Evolutionary conservation across 2,888 invertebrate species (phyloP).

Genomic region (Torymus auratus): DNA sequence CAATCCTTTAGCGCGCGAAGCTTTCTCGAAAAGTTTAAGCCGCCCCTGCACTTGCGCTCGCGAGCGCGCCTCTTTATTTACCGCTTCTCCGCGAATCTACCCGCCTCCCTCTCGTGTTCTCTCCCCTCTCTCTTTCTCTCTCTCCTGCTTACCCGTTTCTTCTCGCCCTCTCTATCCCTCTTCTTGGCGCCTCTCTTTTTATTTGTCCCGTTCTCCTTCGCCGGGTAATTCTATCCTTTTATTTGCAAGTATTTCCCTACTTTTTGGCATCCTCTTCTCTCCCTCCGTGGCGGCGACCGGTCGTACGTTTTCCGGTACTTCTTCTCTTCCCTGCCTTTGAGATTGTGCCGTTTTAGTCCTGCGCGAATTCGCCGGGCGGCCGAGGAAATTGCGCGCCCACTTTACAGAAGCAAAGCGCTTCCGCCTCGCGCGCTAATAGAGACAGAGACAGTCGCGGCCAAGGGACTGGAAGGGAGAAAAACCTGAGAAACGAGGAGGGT

Average conservation of each 20-base stretch:
- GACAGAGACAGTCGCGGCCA: conserved; percentile 1
- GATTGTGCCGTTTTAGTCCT: conserved; percentile 4
- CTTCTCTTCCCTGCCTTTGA: not conserved
- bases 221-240: not conserved
- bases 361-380: conserved; percentile 20
- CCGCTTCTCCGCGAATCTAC: conserved; percentile 28
- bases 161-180: not conserved
- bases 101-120: not conserved
- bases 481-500: no score
- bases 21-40: conserved; percentile 57
- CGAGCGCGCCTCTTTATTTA: conserved; percentile 45
- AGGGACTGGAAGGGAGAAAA: no score
- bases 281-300: not conserved
- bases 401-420: conserved; percentile 38
- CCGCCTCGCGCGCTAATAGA: conserved; percentile 37
- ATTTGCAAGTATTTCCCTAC: conserved; percentile 36
- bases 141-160: not conserved
- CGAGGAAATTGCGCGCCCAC: conserved; percentile 48
- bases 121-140: not conserved
- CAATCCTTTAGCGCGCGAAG: conserved; percentile 55
- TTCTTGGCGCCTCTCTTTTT: conserved; percentile 23
- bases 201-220: not conserved
- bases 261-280: conserved; percentile 11
- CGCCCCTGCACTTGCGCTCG: conserved; percentile 15
- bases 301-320: not conserved